Evolutionary conservation across 2,113 vertebrate genomes (phyloP).

Genomic region (Barbus barbus): DNA sequence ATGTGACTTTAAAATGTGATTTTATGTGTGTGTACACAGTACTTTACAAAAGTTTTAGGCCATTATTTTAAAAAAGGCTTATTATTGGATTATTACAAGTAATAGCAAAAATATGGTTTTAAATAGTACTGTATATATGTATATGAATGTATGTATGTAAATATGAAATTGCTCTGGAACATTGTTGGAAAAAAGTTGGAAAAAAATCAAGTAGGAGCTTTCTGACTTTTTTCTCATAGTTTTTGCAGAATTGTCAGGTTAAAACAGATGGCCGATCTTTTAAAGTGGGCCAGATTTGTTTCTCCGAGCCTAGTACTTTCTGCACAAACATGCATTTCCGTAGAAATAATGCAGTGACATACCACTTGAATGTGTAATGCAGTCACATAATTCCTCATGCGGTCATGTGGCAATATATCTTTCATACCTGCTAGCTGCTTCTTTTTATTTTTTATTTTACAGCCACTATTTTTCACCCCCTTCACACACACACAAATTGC

Average conservation of each 20-base stretch:
- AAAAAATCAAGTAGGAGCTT: neutral
- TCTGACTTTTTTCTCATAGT: neutral
- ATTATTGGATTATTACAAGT: no score
- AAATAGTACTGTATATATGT: no score
- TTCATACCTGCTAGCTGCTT: slow-evolving; percentile 44
- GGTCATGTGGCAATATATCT: slow-evolving; percentile 35
- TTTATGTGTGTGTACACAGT: no score
- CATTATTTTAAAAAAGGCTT: no score
- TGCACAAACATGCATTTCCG: slow-evolving; percentile 22
- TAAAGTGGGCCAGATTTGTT: neutral
- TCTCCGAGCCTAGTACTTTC: slow-evolving; percentile 21
- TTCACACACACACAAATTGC: slow-evolving; percentile 34
- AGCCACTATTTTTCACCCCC: slow-evolving; percentile 22
- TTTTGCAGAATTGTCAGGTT: neutral
- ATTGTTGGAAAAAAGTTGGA: neutral
- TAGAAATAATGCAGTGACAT: slow-evolving; percentile 37
- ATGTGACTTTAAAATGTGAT: neutral
- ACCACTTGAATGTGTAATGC: slow-evolving; percentile 35
- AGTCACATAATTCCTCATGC: slow-evolving; percentile 22
- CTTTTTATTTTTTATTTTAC: neutral
- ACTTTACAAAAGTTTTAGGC: no score
- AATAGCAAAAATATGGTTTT: no score
- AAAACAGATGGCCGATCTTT: neutral
- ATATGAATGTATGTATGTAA: no score
- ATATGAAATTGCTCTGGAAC: neutral